Conservation (phyloP, 2,113 vertebrate genomes). For the Bufo bufo region DNA sequence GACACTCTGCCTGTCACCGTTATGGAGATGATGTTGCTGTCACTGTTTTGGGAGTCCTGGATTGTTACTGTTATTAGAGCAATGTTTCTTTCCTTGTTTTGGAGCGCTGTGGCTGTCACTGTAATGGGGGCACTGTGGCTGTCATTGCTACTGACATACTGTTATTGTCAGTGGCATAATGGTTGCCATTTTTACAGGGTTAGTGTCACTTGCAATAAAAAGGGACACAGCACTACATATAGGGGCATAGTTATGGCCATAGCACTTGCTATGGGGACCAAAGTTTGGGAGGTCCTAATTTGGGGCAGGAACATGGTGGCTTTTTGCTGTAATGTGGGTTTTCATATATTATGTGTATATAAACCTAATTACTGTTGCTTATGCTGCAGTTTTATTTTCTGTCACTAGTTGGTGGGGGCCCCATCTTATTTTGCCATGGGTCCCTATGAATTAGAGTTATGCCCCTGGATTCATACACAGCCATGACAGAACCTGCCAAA, state of each 20-base stretch:
- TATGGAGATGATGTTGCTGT: neutral
- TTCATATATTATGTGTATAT: no score
- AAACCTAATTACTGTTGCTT: no score
- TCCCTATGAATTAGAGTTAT: no score
- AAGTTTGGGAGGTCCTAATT: no score
- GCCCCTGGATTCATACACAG: neutral
- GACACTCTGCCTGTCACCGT: neutral
- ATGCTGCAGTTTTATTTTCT: no score
- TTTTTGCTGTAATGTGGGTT: no score
- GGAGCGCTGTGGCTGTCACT: neutral
- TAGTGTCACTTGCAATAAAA: neutral
- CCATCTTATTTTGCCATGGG: no score
- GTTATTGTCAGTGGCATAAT: neutral
- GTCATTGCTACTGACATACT: neutral
- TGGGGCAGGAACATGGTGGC: no score
- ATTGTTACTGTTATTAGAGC: neutral
- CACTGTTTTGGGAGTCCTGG: neutral
- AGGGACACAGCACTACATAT: no score
- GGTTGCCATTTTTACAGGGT: neutral
- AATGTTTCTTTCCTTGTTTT: neutral
- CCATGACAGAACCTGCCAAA: neutral
- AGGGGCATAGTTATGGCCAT: no score
- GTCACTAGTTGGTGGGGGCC: no score
- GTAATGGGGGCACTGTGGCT: neutral
- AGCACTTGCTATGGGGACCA: no score